Evolutionary conservation across 1,140 invertebrate species (phyloP).

Genomic region (Macrobrachium rosenbergii): DNA sequence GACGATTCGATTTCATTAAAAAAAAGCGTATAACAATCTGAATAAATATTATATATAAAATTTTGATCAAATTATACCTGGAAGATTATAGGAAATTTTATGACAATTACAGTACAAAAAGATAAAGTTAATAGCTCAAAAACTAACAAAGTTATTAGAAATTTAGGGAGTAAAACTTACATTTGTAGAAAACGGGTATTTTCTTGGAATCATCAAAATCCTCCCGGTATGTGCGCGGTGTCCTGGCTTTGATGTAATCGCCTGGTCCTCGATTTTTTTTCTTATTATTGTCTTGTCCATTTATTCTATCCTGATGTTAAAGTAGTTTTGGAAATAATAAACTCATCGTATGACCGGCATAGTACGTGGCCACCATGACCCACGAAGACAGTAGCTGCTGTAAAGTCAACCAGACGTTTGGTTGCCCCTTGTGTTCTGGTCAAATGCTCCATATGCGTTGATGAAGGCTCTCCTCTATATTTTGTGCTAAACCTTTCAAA

Average conservation of each 20-base stretch:
- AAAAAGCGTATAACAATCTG: not conserved
- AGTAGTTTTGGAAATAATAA: not conserved
- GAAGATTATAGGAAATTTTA: not conserved
- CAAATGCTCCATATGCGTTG: constrained; percentile 11
- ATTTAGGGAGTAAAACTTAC: constrained; percentile 13
- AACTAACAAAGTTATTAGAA: not conserved
- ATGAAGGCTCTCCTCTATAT: not conserved
- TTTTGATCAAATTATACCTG: too few species aligned
- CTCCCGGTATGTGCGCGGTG: not conserved
- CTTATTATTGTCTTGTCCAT: constrained; percentile 6
- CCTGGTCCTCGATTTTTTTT: not conserved
- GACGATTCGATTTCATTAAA: not conserved
- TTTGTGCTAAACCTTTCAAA: not conserved
- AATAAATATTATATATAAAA: not conserved
- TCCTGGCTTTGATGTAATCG: not conserved
- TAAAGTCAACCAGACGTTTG: constrained; percentile 15
- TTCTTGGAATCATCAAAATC: not conserved
- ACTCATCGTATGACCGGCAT: not conserved
- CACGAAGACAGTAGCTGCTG: constrained; percentile 11
- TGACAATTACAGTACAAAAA: not conserved
- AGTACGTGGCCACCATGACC: not conserved
- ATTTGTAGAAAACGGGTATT: constrained; percentile 12
- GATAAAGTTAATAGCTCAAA: constrained; percentile 19
- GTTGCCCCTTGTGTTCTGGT: not conserved
- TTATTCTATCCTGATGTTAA: not conserved